Base-by-base conservation (phyloP, 2,797 vertebrate species). In the Acomys russatus region DNA sequence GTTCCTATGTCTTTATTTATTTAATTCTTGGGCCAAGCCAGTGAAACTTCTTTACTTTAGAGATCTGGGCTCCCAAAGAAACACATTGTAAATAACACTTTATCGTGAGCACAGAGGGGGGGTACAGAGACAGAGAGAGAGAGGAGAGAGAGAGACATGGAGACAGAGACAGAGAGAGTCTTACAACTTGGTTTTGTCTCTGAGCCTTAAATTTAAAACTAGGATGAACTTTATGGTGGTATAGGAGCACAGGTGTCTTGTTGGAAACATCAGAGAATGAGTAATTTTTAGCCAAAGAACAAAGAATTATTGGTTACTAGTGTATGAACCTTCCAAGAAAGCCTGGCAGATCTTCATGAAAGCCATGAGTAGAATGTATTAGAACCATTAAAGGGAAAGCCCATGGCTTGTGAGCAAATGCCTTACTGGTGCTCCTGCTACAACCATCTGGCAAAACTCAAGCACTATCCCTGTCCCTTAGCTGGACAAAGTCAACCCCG, bases 311-410 rank as follows among this genome's bases (percentile, higher is more conserved):
- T 82, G 28, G 54, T 87, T 64, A 78, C 66, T 91, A 82, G 30
- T 23, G 20, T 2, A 59, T n/a, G 88, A 94, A 64, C 9, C 33
- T 91, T 15, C 56, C 76, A 79, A 15, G 33, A 92, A 87, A 90
- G 35, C 87, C 90, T 78, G 84, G 76, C 3, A 92, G 63, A 88
- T 74, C 87, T 91, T 94, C 77, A 51, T 33, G 64, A 88, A 94
- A 82, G 38, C 33, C 83, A 30, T 0, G 10, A 88, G 49, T 80
- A 22, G 56, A 84, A n/a, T 76, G 51, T 87, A 38, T 73, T 77
- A 54, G 25, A 14, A 15, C n/a, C 78, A 63, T 61, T 83, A 51
- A 70, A 92, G 71, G 23, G 33, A 89, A 25, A 66, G 9, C 22
- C 66, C 38, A 38, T 4, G 15, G 54, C 83, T 56, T 49, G 8